Conservation (phyloP, 2,888 invertebrate species). For the Tanypteryx hageni region DNA sequence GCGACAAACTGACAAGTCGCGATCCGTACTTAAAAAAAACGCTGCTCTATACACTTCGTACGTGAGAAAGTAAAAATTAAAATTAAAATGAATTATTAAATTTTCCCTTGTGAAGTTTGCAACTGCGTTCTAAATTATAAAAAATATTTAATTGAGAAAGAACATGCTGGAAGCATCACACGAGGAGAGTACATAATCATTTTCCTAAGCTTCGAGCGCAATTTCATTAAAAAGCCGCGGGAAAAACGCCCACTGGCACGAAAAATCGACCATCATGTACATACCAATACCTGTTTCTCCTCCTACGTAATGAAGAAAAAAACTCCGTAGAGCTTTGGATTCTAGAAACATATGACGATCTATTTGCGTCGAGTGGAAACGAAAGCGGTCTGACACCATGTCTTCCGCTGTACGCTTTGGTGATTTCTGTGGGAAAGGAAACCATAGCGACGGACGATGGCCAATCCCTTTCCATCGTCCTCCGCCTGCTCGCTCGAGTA, state of each 20-base stretch:
- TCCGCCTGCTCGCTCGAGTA: background rate
- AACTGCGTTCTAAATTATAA: too few species aligned
- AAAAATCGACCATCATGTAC: background rate
- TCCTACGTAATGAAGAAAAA: background rate
- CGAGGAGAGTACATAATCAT: too few species aligned
- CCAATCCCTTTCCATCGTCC: background rate
- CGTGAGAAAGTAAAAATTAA: too few species aligned
- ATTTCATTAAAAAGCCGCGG: background rate
- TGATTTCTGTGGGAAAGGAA: conserved; percentile 54
- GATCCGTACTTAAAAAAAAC: too few species aligned
- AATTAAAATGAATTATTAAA: too few species aligned
- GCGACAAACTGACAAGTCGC: too few species aligned
- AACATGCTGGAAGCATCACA: too few species aligned
- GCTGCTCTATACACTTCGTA: too few species aligned
- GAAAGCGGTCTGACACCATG: conserved; percentile 48
- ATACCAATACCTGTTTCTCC: background rate
- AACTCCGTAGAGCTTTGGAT: background rate
- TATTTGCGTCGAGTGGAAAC: conserved; percentile 8
- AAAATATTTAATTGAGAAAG: too few species aligned
- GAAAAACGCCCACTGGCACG: background rate
- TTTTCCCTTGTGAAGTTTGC: too few species aligned
- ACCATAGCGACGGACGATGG: background rate
- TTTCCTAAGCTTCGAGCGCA: background rate
- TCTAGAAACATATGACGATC: conserved; percentile 14
- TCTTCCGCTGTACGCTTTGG: conserved; percentile 48